These are phyloP conservation scores for Conops quadrifasciatus DNA, from an alignment of 2,888 invertebrate species.

Conservation along the genomic window DNA sequence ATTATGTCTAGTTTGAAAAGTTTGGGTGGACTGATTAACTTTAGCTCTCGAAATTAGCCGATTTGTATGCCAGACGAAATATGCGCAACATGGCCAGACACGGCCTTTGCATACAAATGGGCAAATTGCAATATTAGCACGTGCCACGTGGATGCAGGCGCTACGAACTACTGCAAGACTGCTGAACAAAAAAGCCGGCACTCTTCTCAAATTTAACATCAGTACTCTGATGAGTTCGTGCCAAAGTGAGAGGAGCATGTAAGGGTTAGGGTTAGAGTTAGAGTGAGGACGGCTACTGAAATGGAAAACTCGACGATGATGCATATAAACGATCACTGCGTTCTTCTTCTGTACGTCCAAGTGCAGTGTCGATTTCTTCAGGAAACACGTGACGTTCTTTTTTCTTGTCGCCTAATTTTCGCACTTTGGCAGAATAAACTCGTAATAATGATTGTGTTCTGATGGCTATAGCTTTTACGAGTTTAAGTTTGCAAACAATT, in stretches of 20 bases:
- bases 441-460: not conserved
- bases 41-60: conserved; percentile 22
- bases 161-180: not conserved
- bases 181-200: not conserved
- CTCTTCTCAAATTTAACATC: conserved; percentile 8
- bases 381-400: no score
- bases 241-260: not conserved
- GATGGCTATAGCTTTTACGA: not conserved
- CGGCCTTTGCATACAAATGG: conserved; percentile 35
- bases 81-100: not conserved
- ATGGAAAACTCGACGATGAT: no score
- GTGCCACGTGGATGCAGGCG: conserved; percentile 2
- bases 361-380: conserved; percentile 31
- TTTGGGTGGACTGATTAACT: not conserved
- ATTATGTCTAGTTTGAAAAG: no score
- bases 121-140: conserved; percentile 29
- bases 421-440: not conserved
- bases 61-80: conserved; percentile 28
- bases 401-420: not conserved
- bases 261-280: no score
- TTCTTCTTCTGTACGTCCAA: not conserved
- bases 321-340: no score
- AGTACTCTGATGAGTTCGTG: conserved; percentile 3
- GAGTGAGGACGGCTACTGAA: not conserved
- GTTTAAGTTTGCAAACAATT: no score